A percentile compares a stretch with the other conserved stretches of the same genome.
Conservation (phyloP, 2,797 vertebrate species). For the Fistularia commersonii region DNA sequence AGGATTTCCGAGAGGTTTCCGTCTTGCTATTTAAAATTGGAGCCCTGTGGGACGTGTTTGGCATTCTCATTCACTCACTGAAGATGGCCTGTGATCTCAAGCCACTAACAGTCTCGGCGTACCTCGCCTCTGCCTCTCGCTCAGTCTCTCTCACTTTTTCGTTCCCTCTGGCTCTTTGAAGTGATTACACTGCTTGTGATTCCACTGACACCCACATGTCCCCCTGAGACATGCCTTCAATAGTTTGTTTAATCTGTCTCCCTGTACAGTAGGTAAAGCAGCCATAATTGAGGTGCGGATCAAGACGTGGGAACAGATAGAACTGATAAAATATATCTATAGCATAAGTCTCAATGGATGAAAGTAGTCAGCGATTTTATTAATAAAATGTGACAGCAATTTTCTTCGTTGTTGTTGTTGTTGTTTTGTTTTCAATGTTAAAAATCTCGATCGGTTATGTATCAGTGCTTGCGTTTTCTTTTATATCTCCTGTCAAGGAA, state of each 20-base stretch:
- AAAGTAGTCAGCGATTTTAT: constrained; percentile 25
- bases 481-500: constrained; percentile 13
- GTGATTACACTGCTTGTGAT: constrained; percentile 78
- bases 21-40: constrained; percentile 66
- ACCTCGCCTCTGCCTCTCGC: constrained; percentile 42
- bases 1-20: constrained; percentile 74
- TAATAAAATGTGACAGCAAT: constrained; percentile 29
- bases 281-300: constrained; percentile 70
- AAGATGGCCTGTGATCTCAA: constrained; percentile 74
- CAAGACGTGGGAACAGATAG: constrained; percentile 59
- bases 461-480: constrained; percentile 23
- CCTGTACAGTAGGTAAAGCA: constrained; percentile 67
- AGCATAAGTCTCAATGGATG: constrained; percentile 21
- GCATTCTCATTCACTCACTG: constrained; percentile 74
- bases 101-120: constrained; percentile 67
- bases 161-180: constrained; percentile 69
- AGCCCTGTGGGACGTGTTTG: constrained; percentile 72
- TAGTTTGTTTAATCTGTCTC: constrained; percentile 75
- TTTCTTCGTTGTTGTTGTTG: constrained; percentile 8
- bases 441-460: constrained; percentile 21
- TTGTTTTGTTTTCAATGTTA: not conserved
- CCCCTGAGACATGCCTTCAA: constrained; percentile 68
- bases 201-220: constrained; percentile 74
- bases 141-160: constrained; percentile 51
- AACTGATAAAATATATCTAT: constrained; percentile 45